A percentile compares a stretch with the other conserved stretches of the same genome.
Evolutionary conservation across 2,113 vertebrate genomes (phyloP).

Genomic region (Mustela lutreola): DNA sequence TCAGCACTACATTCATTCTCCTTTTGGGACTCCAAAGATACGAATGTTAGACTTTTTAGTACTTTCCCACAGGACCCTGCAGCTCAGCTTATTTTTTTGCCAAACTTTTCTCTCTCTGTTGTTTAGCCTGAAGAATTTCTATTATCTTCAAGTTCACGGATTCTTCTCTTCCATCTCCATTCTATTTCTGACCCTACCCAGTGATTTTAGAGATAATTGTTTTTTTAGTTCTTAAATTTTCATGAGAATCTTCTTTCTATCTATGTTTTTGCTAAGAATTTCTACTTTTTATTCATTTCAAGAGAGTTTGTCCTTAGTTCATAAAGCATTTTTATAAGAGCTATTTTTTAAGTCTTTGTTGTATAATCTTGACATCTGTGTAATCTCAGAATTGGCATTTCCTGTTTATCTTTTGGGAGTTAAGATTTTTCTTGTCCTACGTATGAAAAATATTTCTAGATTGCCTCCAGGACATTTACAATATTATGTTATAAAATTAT

Average conservation of each 20-base stretch:
- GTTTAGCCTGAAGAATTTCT: neutral
- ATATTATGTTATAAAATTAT: neutral
- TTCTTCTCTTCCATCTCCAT: neutral
- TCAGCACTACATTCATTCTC: neutral
- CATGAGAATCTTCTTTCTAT: neutral
- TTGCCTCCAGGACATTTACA: neutral
- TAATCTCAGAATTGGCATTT: neutral
- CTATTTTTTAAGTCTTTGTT: neutral
- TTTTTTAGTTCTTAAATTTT: neutral
- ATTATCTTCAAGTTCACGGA: neutral
- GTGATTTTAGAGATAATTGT: neutral
- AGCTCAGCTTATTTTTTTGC: neutral
- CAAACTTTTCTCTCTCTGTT: neutral
- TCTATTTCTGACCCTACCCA: neutral
- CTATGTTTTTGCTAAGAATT: neutral
- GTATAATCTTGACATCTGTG: neutral
- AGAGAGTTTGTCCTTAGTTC: neutral
- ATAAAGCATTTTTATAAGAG: neutral
- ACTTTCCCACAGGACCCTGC: neutral
- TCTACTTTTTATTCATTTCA: neutral
- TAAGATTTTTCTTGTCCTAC: neutral
- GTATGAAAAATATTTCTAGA: neutral
- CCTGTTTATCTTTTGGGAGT: neutral
- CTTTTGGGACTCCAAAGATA: neutral
- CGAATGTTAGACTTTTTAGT: neutral